Evolutionary conservation across 2,113 vertebrate genomes (phyloP), one percentile per base, ranked within the genome.

Genomic region (Cephalophus harveyi): DNA sequence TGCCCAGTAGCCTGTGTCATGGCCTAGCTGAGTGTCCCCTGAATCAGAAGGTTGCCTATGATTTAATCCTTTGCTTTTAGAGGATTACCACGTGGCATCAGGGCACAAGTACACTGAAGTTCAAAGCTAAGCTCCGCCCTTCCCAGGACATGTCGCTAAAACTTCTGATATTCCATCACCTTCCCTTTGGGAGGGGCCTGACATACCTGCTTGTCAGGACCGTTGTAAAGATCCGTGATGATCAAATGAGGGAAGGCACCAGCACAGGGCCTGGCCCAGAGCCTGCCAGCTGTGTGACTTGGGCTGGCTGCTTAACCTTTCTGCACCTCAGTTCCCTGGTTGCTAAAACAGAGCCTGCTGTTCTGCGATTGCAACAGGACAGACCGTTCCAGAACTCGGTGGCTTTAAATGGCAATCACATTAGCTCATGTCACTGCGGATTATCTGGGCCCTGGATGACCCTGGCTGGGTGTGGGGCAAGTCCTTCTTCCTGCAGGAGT

Each of bases 371-470:
- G 46, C 7, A 30, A 57, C 33, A 79, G n/a, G 59, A 54, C 7
- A 59, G 6, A 33, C 40, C 19, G 21, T 7, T 27, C n/a, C n/a
- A 33, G 55, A 36, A 14, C 2, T 30, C 0, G 0, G 28, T 50
- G 82, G 36, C 40, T 67, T 67, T 86, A 5, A 13, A n/a, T 5
- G 64, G 15, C 33, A 2, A 0, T 43, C 60, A 12, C 33, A 16
- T 7, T 27, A 33, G 16, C 27, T 46, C 27, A 1, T 8, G 15
- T 6, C 1, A 21, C 67, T 48, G 2, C 0, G 36, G 36, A 25
- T 60, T 74, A 17, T 14, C 23, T 6, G 28, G 96, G 40, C 54
- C 64, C 62, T 6, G 2, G 57, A 7, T 46, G 59, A 67, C 36
- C 67, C 46, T 19, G 28, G 52, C 64, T 71, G 30, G 46, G 43